Percentiles rank a stretch among this genome's conserved stretches.
Conservation (phyloP, 2,888 invertebrate species). For the Troilus luridus region DNA sequence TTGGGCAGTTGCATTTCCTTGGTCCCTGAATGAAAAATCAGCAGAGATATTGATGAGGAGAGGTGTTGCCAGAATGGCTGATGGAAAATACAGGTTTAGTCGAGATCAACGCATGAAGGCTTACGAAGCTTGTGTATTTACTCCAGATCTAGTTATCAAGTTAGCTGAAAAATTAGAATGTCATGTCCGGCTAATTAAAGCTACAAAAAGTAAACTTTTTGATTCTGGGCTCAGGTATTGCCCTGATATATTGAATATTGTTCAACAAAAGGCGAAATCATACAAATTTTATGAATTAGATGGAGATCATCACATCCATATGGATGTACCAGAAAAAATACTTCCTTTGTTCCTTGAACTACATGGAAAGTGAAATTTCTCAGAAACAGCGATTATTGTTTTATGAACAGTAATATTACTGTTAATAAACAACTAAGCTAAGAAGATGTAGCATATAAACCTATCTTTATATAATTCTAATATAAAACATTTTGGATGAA, state of each 20-base stretch:
- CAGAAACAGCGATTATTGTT: background rate
- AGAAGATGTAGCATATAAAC: too few relatives aligned
- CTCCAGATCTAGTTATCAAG: conserved; percentile 48
- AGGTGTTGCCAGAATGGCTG: conserved; percentile 73
- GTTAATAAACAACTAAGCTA: too few relatives aligned
- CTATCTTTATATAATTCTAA: too few relatives aligned
- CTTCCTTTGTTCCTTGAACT: conserved; percentile 42
- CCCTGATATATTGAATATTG: conserved; percentile 72
- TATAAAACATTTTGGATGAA: too few relatives aligned
- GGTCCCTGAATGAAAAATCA: conserved; percentile 73
- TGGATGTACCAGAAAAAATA: conserved; percentile 77
- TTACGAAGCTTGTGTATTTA: conserved; percentile 47
- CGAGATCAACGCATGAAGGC: conserved; percentile 77
- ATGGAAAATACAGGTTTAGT: conserved; percentile 75
- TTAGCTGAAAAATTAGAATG: conserved; percentile 70
- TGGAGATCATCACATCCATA: conserved; percentile 84
- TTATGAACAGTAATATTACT: background rate
- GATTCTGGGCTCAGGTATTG: conserved; percentile 66
- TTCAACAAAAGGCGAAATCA: conserved; percentile 72
- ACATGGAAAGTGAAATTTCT: conserved; percentile 67
- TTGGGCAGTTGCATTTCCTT: conserved; percentile 73
- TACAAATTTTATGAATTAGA: conserved; percentile 76
- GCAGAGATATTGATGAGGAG: conserved; percentile 72
- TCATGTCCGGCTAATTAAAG: conserved; percentile 77
- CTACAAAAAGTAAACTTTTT: conserved; percentile 73